phyloP scores from a whole-genome alignment of 2,113 vertebrate genomes.

The Balaeniceps rex region DNA sequence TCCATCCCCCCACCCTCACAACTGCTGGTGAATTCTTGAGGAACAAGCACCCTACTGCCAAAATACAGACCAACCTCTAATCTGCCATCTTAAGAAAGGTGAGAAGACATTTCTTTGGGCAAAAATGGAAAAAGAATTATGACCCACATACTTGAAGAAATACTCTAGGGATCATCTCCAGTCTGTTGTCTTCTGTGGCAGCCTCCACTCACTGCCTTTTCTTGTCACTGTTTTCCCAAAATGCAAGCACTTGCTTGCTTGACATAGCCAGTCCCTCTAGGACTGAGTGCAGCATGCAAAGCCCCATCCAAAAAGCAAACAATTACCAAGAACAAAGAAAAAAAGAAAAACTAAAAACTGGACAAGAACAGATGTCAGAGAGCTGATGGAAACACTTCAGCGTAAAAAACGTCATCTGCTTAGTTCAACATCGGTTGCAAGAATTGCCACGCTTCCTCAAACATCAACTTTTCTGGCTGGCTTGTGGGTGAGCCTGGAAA shows the following conservation, averaged over 20 bases:
- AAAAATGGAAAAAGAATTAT: background rate
- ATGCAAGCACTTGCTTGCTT: background rate
- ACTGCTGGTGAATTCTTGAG: background rate
- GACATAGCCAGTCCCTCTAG: background rate
- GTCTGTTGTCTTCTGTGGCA: background rate
- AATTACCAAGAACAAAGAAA: background rate
- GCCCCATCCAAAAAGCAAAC: background rate
- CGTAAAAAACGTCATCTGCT: background rate
- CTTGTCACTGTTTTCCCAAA: background rate
- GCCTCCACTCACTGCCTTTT: background rate
- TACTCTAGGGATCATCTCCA: background rate
- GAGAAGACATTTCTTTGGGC: background rate
- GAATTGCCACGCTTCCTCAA: background rate
- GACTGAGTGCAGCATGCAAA: background rate
- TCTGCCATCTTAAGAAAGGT: background rate
- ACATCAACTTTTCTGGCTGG: background rate
- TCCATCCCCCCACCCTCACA: background rate
- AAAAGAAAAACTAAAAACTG: background rate
- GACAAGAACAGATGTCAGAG: background rate
- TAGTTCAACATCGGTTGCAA: background rate
- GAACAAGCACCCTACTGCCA: background rate
- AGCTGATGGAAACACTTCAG: background rate
- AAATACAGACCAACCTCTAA: background rate
- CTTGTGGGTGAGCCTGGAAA: background rate
- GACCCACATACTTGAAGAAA: background rate